phyloP scores from a whole-genome alignment of 2,797 vertebrate species.

The Philypnodon macrostomus region DNA sequence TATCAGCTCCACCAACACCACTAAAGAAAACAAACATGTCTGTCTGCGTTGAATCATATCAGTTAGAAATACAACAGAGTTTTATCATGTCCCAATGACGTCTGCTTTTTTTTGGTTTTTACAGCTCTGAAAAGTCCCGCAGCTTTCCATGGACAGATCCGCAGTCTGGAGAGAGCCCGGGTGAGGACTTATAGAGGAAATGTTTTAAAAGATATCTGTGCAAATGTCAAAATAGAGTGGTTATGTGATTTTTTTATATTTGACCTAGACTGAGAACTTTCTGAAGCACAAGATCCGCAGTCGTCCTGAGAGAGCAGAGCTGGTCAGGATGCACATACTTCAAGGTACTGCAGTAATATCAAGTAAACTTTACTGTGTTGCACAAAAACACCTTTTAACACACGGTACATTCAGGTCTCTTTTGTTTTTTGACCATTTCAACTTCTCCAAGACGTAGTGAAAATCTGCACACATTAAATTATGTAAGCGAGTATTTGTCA shows the following conservation, averaged over 20 bases:
- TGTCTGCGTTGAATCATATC: neutral
- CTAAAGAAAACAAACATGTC: slow-evolving; percentile 21
- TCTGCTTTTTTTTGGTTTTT: slow-evolving; percentile 19
- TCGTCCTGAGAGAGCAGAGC: slow-evolving; percentile 92
- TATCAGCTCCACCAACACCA: slow-evolving; percentile 4
- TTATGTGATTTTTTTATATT: neutral
- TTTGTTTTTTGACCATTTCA: too few species aligned
- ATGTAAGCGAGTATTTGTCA: too few species aligned
- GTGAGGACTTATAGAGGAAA: slow-evolving; percentile 71
- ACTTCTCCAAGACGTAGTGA: too few species aligned
- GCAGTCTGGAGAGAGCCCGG: slow-evolving; percentile 96
- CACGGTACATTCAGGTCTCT: too few species aligned
- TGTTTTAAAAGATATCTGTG: neutral
- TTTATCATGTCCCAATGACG: slow-evolving; percentile 22
- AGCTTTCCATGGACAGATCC: slow-evolving; percentile 97
- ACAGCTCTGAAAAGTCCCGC: slow-evolving; percentile 98
- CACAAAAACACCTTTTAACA: too few species aligned
- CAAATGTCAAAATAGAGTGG: neutral
- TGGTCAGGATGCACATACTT: slow-evolving; percentile 98
- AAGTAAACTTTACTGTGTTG: too few species aligned
- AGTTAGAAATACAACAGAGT: slow-evolving; percentile 3
- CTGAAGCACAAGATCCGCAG: slow-evolving; percentile 98
- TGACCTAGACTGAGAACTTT: slow-evolving; percentile 91
- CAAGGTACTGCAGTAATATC: slow-evolving; percentile 78
- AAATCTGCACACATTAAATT: too few species aligned